Conservation (phyloP, 2,888 invertebrate genomes). For the Cerastoderma edule region DNA sequence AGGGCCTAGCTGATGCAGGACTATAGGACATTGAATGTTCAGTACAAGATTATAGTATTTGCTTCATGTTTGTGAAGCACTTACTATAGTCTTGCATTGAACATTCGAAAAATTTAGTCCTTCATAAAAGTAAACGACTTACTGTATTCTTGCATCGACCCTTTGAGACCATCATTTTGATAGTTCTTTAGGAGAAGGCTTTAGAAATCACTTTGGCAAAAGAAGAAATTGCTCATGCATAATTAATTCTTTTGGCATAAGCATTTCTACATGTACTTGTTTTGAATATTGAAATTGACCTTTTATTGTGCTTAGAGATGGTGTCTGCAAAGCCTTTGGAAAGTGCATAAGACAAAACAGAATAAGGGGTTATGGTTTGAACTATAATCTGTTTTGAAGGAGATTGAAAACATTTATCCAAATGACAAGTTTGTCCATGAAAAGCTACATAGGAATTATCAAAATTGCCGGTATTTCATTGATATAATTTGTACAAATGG, state of each 20-base stretch:
- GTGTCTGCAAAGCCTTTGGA: background rate
- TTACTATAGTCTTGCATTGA: background rate
- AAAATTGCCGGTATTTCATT: background rate
- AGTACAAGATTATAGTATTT: no score
- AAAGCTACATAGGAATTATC: background rate
- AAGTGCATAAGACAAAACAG: background rate
- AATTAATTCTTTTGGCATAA: constrained; percentile 3
- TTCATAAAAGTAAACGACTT: background rate
- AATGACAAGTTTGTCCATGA: background rate
- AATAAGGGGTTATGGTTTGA: background rate
- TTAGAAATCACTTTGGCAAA: background rate
- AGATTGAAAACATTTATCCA: background rate
- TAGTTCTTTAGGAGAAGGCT: background rate
- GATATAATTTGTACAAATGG: no score
- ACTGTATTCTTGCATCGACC: background rate
- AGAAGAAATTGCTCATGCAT: background rate
- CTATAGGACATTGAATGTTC: no score
- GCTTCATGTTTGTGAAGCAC: no score
- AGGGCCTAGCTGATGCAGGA: no score
- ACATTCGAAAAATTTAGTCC: background rate
- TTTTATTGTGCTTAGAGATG: background rate
- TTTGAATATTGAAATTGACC: background rate
- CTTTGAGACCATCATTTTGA: background rate
- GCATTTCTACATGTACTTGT: background rate
- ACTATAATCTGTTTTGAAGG: background rate